These are phyloP conservation scores for Euleptes europaea DNA, from an alignment of 2,113 vertebrate genomes.

Conservation along the genomic window DNA sequence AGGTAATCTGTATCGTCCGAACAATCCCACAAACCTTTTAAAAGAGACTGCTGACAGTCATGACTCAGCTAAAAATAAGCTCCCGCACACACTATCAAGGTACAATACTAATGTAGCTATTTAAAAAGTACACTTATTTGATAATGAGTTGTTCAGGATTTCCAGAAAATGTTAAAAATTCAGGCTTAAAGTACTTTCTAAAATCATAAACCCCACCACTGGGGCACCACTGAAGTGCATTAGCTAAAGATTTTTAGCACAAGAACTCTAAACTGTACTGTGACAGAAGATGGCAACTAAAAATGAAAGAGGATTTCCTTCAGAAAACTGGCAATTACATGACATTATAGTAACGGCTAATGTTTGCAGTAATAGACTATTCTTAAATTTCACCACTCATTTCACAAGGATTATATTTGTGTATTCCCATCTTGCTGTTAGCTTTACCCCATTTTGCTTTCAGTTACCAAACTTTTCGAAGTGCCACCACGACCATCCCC, in stretches of 20 bases:
- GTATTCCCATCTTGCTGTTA: background rate
- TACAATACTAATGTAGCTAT: slow-evolving; percentile 21
- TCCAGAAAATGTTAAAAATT: background rate
- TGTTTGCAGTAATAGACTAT: background rate
- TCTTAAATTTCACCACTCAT: background rate
- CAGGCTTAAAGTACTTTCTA: background rate
- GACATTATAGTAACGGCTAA: background rate
- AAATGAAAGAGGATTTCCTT: background rate
- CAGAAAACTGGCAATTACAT: background rate
- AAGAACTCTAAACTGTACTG: background rate
- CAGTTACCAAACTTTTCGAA: background rate
- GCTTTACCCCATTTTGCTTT: background rate
- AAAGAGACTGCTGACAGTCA: slow-evolving; percentile 49
- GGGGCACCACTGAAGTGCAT: no score
- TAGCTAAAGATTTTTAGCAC: background rate
- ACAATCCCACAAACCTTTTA: slow-evolving; percentile 41
- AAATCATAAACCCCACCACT: background rate
- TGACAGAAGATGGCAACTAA: background rate
- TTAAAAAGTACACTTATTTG: slow-evolving; percentile 6
- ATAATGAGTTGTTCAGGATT: slow-evolving; percentile 1
- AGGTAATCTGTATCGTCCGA: background rate
- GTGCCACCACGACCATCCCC: background rate
- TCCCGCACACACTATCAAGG: slow-evolving; percentile 33
- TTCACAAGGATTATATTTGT: background rate
- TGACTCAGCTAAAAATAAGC: slow-evolving; percentile 68